Percentiles rank a stretch among this genome's conserved stretches.
Conservation (phyloP, 2,797 vertebrate genomes). For the Falco rusticolus region DNA sequence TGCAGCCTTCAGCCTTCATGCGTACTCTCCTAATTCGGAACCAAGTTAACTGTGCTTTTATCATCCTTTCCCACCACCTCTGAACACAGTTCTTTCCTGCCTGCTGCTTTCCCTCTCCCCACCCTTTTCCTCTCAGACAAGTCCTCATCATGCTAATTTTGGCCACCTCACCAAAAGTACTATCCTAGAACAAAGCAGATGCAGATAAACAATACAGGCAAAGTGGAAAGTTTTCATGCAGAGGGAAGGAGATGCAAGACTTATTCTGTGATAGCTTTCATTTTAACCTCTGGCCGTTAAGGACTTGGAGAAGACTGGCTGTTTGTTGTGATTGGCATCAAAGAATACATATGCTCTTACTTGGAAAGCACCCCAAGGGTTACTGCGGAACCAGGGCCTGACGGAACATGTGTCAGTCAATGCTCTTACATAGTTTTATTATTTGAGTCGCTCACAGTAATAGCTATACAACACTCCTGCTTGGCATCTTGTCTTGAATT, state of each 20-base stretch:
- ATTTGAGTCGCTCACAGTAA: background rate
- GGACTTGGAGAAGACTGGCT: background rate
- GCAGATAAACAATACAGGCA: background rate
- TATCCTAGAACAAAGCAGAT: background rate
- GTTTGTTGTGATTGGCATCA: background rate
- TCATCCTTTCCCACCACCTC: slow-evolving; percentile 6
- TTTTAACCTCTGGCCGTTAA: background rate
- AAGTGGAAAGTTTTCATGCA: background rate
- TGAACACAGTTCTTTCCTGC: slow-evolving; percentile 20
- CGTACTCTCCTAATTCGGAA: background rate
- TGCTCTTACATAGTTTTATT: background rate
- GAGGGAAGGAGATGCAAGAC: background rate
- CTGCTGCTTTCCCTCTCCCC: slow-evolving; percentile 5
- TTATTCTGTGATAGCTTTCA: background rate
- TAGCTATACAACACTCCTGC: background rate
- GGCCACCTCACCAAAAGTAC: background rate
- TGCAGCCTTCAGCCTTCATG: background rate
- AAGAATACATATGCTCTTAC: background rate
- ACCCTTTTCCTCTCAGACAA: slow-evolving; percentile 41
- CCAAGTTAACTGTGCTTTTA: background rate
- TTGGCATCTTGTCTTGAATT: background rate
- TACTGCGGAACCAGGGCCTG: background rate
- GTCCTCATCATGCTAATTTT: background rate
- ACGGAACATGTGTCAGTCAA: background rate
- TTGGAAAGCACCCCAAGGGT: background rate